A percentile compares a stretch with the other conserved stretches of the same genome.
These are phyloP conservation scores for Eidolon helvum DNA, from an alignment of 2,113 vertebrate genomes.

Conservation along the genomic window DNA sequence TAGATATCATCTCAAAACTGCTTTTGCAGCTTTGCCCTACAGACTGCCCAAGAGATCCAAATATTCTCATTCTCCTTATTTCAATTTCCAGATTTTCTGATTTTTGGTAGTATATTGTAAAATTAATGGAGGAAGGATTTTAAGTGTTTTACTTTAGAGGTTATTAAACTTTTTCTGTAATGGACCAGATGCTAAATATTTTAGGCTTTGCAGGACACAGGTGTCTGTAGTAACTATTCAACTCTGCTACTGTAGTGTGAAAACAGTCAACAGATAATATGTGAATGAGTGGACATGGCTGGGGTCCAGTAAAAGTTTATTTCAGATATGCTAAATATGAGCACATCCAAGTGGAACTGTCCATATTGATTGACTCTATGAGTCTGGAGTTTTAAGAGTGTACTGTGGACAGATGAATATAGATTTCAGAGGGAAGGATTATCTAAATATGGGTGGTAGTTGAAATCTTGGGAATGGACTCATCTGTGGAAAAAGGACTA, in stretches of 20 bases:
- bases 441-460: not conserved
- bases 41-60: not conserved
- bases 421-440: not conserved
- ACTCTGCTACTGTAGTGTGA: not conserved
- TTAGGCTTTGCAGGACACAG: not conserved
- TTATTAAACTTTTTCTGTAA: not conserved
- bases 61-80: slow-evolving; percentile 6
- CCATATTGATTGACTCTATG: not conserved
- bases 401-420: not conserved
- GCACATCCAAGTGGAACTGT: not conserved
- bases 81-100: not conserved
- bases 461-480: not conserved
- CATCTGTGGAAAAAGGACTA: not conserved
- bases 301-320: not conserved
- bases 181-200: not conserved
- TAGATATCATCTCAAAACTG: not conserved
- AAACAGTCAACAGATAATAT: not conserved
- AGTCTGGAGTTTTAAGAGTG: not conserved
- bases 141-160: not conserved
- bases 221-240: not conserved
- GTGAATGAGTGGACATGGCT: not conserved
- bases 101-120: not conserved
- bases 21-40: not conserved
- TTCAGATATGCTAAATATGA: not conserved
- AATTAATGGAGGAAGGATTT: slow-evolving; percentile 10